phyloP scores from a whole-genome alignment of 2,888 invertebrate species.

The Aspidapion aeneum region DNA sequence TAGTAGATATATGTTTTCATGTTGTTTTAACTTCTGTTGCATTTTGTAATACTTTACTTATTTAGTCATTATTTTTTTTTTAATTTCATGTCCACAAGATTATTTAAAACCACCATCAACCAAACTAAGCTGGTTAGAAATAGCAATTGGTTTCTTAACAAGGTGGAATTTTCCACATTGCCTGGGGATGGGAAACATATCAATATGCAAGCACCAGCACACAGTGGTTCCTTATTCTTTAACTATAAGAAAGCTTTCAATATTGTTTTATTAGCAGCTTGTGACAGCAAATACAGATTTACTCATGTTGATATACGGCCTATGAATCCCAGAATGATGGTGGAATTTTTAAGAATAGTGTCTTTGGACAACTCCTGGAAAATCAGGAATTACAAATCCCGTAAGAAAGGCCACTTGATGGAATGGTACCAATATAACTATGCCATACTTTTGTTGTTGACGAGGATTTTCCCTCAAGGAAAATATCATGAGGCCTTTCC shows the following conservation, averaged over 20 bases:
- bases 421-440: neutral
- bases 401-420: neutral
- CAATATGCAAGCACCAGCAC: conserved; percentile 24
- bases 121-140: conserved; percentile 24
- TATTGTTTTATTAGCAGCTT: conserved; percentile 19
- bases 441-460: conserved; percentile 18
- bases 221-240: conserved; percentile 24
- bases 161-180: conserved; percentile 31
- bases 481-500: neutral
- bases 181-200: conserved; percentile 22
- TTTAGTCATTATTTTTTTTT: neutral
- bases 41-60: no score
- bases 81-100: neutral
- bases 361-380: conserved; percentile 9
- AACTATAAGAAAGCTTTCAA: conserved; percentile 25
- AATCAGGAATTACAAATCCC: conserved; percentile 7
- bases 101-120: conserved; percentile 25
- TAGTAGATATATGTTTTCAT: no score
- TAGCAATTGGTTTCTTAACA: conserved; percentile 21
- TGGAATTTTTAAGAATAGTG: conserved; percentile 16
- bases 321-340: conserved; percentile 19
- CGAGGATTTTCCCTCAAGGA: conserved; percentile 15
- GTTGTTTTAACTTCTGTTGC: no score
- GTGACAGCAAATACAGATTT: conserved; percentile 18
- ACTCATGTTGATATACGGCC: conserved; percentile 20